These are phyloP conservation scores for Bufotes viridis DNA, from an alignment of 2,797 vertebrate species.

Conservation along the genomic window DNA sequence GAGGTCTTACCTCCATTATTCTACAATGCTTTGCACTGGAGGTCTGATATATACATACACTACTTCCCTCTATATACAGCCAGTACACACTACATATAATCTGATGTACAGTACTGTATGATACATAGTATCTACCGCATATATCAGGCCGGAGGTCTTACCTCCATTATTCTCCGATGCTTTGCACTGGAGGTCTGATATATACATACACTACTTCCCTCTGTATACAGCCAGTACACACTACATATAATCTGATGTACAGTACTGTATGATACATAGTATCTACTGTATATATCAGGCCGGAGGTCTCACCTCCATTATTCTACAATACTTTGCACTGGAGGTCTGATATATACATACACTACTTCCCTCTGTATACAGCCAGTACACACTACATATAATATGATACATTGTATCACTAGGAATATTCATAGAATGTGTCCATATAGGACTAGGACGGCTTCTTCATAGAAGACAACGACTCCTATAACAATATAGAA, in stretches of 20 bases:
- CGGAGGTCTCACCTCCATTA: neutral
- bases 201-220: neutral
- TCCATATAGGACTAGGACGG: neutral
- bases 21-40: constrained; percentile 4
- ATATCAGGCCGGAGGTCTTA: neutral
- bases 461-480: constrained; percentile 19
- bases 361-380: neutral
- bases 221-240: neutral
- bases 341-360: neutral
- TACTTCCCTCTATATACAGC: neutral
- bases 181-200: neutral
- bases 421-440: neutral
- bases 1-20: neutral
- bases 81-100: neutral
- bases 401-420: constrained; percentile 28
- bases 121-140: neutral
- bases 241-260: neutral
- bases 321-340: neutral
- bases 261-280: neutral
- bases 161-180: neutral
- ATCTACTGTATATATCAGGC: neutral
- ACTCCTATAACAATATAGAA: neutral
- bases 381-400: neutral
- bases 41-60: neutral
- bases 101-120: neutral